Percentiles rank a stretch among this genome's conserved stretches.
phyloP scores from a whole-genome alignment of 1,140 invertebrate genomes.

The Cydia fagiglandana region DNA sequence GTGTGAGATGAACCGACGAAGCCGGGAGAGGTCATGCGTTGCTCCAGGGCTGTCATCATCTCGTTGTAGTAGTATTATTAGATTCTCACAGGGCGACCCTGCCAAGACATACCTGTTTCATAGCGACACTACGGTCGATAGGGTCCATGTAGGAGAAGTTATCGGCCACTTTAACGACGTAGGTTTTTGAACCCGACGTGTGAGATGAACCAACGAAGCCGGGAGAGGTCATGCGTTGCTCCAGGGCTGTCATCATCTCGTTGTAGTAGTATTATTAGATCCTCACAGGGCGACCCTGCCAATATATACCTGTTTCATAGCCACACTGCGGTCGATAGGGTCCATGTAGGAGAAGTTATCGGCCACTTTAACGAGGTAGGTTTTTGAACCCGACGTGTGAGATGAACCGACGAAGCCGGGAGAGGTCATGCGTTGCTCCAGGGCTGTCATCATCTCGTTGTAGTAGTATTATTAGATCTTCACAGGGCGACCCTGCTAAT shows the following conservation, averaged over 20 bases:
- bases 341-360: conserved; percentile 98
- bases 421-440: conserved; percentile 82
- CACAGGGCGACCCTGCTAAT: background rate
- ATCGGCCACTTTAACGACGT: conserved; percentile 88
- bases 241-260: too few relatives aligned
- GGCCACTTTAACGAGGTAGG: conserved; percentile 86
- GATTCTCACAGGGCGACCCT: too few relatives aligned
- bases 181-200: conserved; percentile 83
- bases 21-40: too few relatives aligned
- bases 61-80: too few relatives aligned
- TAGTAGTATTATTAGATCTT: conserved; percentile 71
- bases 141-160: conserved; percentile 97
- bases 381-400: conserved; percentile 82
- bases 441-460: conserved; percentile 92
- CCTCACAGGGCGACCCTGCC: background rate
- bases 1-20: conserved; percentile 85
- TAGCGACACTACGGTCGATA: too few relatives aligned
- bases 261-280: too few relatives aligned
- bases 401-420: conserved; percentile 84
- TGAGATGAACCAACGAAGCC: conserved; percentile 85
- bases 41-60: too few relatives aligned
- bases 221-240: too few relatives aligned
- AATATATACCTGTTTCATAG: too few relatives aligned
- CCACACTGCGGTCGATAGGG: too few relatives aligned
- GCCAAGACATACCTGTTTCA: too few relatives aligned